A percentile compares a stretch with the other conserved stretches of the same genome.
These are phyloP conservation scores for Neodiprion fabricii DNA, from an alignment of 1,140 invertebrate genomes.

Conservation along the genomic window DNA sequence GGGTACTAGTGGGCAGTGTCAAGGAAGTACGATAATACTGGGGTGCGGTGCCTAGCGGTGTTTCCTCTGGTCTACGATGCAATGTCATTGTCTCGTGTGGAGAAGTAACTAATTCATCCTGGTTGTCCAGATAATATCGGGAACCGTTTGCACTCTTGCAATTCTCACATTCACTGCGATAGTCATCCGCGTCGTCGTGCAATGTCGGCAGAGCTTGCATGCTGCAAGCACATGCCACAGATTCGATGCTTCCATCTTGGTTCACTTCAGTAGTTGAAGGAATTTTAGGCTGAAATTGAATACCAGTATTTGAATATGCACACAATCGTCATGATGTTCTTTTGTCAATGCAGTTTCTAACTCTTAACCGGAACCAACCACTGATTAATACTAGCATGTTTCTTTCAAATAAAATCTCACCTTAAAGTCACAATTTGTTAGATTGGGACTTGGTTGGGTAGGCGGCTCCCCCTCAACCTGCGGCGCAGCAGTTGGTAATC, in stretches of 20 bases:
- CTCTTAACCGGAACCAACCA: constrained; percentile 27
- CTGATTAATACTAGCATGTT: not conserved
- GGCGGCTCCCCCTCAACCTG: constrained; percentile 22
- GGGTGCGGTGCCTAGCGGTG: constrained; percentile 51
- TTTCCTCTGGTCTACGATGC: constrained; percentile 67
- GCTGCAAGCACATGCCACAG: constrained; percentile 57
- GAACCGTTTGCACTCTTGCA: constrained; percentile 77
- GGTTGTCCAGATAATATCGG: constrained; percentile 68
- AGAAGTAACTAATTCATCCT: constrained; percentile 62
- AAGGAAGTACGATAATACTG: constrained; percentile 72
- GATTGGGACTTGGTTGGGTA: not conserved
- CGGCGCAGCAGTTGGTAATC: constrained; percentile 23
- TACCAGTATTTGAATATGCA: not conserved
- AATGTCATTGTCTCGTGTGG: constrained; percentile 75
- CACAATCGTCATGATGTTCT: not conserved
- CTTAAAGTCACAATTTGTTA: not conserved
- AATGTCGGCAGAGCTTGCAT: constrained; percentile 56
- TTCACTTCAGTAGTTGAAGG: constrained; percentile 51
- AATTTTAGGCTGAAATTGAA: constrained; percentile 45
- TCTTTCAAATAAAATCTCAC: not conserved
- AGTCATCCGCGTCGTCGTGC: constrained; percentile 73
- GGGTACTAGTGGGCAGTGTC: constrained; percentile 72
- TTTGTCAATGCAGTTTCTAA: constrained; percentile 22
- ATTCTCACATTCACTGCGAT: constrained; percentile 83
- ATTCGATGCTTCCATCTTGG: constrained; percentile 58